phyloP scores from a whole-genome alignment of 2,888 invertebrate species.

The Clostera curtula region DNA sequence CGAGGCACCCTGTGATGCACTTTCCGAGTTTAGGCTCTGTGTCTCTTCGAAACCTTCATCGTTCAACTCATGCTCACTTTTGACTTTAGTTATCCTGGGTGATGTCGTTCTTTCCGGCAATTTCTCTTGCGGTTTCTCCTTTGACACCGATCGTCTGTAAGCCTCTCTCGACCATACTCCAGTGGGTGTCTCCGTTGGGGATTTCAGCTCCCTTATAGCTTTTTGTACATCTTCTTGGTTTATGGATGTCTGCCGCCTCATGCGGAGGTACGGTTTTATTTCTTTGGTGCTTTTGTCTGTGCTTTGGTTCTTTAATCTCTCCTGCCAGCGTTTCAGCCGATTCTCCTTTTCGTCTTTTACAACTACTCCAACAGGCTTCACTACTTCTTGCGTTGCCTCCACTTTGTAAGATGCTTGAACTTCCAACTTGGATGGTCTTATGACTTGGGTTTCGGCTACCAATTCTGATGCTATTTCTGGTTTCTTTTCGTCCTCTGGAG shows the following conservation, averaged over 20 bases:
- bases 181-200: constrained; percentile 76
- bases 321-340: constrained; percentile 81
- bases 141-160: constrained; percentile 52
- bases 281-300: constrained; percentile 65
- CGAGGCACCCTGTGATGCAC: constrained; percentile 88
- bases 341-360: constrained; percentile 73
- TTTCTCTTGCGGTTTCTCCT: constrained; percentile 42
- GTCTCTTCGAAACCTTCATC: constrained; percentile 95
- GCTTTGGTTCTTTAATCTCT: constrained; percentile 76
- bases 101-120: constrained; percentile 51
- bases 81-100: constrained; percentile 69
- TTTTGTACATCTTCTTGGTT: constrained; percentile 82
- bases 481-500: constrained; percentile 73
- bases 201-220: constrained; percentile 79
- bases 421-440: constrained; percentile 67
- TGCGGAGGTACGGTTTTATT: constrained; percentile 62
- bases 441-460: constrained; percentile 71
- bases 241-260: constrained; percentile 80
- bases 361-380: constrained; percentile 48
- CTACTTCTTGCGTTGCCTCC: constrained; percentile 44
- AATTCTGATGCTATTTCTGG: constrained; percentile 54
- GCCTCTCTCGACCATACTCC: constrained; percentile 74
- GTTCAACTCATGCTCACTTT: constrained; percentile 82
- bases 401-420: constrained; percentile 71
- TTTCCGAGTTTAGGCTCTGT: constrained; percentile 90